A percentile compares a stretch with the other conserved stretches of the same genome.
Evolutionary conservation across 2,888 invertebrate species (phyloP).

Genomic region (Amblyjoppa proteus): DNA sequence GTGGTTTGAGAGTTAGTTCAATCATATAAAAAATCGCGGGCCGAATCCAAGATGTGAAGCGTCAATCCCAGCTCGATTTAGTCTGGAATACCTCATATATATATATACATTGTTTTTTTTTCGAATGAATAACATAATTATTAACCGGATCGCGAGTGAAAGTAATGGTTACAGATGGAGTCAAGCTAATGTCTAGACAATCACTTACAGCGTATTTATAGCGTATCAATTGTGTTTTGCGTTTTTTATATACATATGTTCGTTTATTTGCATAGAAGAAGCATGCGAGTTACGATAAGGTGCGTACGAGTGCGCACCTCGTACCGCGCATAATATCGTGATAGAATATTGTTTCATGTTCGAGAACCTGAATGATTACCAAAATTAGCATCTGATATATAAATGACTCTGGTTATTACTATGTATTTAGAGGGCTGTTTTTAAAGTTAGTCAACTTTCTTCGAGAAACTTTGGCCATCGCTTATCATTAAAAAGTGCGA

Average conservation of each 20-base stretch:
- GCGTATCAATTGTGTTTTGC: conserved; percentile 51
- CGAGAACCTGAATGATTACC: conserved; percentile 51
- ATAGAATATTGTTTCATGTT: background rate
- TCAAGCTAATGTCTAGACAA: conserved; percentile 63
- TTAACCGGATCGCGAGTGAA: conserved; percentile 51
- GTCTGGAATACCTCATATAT: background rate
- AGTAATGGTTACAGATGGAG: conserved; percentile 46
- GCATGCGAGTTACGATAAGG: conserved; percentile 27
- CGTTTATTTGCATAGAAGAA: conserved; percentile 34
- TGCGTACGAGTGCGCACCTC: conserved; percentile 36
- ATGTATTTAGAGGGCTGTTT: conserved; percentile 44
- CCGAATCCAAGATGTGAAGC: no score
- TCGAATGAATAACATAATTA: conserved; percentile 46
- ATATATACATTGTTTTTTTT: conserved; percentile 22
- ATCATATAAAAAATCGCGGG: no score
- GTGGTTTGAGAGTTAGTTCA: no score
- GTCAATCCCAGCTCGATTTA: no score
- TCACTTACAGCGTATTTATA: conserved; percentile 55
- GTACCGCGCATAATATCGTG: conserved; percentile 6
- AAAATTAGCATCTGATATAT: conserved; percentile 64
- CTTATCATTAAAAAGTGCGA: conserved; percentile 51
- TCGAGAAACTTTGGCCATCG: conserved; percentile 62
- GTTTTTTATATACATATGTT: conserved; percentile 60
- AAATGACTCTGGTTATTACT: conserved; percentile 48
- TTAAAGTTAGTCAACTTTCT: conserved; percentile 56